These are phyloP conservation scores for Pristionchus maxplancki DNA, from an alignment of 2,888 invertebrate species.

Conservation along the genomic window DNA sequence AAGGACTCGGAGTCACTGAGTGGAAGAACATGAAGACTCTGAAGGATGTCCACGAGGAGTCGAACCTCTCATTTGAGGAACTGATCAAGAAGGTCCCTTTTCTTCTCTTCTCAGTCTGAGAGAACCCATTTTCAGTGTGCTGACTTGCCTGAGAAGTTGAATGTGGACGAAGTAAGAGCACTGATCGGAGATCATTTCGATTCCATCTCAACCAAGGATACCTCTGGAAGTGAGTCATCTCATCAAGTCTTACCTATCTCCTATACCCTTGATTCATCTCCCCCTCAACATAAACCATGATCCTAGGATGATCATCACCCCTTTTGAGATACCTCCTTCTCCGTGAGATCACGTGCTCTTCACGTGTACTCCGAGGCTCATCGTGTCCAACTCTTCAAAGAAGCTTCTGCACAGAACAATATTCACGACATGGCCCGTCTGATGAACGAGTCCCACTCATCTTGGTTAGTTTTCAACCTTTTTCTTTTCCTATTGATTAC, in stretches of 20 bases:
- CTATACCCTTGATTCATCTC: too few relatives aligned
- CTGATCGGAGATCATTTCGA: slow-evolving; percentile 22
- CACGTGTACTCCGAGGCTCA: slow-evolving; percentile 90
- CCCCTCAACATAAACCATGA: too few relatives aligned
- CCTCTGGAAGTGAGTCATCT: neutral
- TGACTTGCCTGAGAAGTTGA: slow-evolving; percentile 56
- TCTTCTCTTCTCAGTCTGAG: too few relatives aligned
- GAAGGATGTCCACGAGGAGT: slow-evolving; percentile 59
- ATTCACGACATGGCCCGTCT: slow-evolving; percentile 82
- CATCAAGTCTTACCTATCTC: too few relatives aligned
- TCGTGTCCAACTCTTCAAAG: slow-evolving; percentile 87
- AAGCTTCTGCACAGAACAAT: slow-evolving; percentile 80
- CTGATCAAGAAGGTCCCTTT: slow-evolving; percentile 52
- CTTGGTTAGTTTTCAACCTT: neutral
- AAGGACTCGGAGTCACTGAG: slow-evolving; percentile 26
- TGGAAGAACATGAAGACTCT: slow-evolving; percentile 54
- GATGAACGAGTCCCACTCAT: slow-evolving; percentile 86
- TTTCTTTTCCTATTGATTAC: slow-evolving; percentile 47
- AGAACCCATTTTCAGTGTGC: slow-evolving; percentile 51
- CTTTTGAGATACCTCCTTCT: slow-evolving; percentile 79
- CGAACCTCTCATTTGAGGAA: slow-evolving; percentile 55
- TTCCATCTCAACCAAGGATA: neutral
- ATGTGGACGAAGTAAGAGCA: slow-evolving; percentile 46
- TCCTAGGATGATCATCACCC: too few relatives aligned
- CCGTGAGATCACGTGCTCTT: slow-evolving; percentile 88